Conservation (phyloP, 2,888 invertebrate species). For the Agonopterix arenella region DNA sequence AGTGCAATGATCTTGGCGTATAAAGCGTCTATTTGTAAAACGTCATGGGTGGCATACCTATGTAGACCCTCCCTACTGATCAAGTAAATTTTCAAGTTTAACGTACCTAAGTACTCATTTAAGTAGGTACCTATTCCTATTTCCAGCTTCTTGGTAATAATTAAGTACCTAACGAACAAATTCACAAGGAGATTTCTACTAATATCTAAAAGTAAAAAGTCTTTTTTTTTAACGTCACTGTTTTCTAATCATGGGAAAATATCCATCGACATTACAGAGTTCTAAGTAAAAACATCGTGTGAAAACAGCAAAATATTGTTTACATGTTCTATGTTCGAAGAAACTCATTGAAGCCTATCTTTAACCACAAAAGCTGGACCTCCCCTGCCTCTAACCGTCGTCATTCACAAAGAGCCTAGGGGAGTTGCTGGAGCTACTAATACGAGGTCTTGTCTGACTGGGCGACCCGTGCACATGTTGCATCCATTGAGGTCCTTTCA, state of each 20-base stretch:
- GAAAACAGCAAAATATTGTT: constrained; percentile 54
- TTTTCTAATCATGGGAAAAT: constrained; percentile 9
- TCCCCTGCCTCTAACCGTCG: constrained; percentile 26
- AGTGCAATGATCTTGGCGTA: too few species aligned
- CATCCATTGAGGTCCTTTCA: constrained; percentile 71
- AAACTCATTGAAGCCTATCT: constrained; percentile 59
- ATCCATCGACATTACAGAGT: constrained; percentile 23
- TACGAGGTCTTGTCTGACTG: constrained; percentile 35
- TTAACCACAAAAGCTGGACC: constrained; percentile 35
- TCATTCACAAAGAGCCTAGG: constrained; percentile 9
- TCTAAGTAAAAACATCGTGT: constrained; percentile 44
- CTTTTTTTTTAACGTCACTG: not conserved
- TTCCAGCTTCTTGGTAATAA: too few species aligned
- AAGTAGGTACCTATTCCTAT: too few species aligned
- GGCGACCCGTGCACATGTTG: constrained; percentile 52
- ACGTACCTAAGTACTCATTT: too few species aligned
- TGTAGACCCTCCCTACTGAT: too few species aligned
- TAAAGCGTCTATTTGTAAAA: too few species aligned
- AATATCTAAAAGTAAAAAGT: too few species aligned
- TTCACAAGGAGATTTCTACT: too few species aligned
- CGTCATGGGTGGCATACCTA: too few species aligned
- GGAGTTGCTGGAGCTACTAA: constrained; percentile 16
- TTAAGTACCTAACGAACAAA: too few species aligned
- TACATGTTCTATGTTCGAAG: constrained; percentile 53
- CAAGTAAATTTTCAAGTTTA: too few species aligned